phyloP scores from a whole-genome alignment of 1,140 invertebrate genomes.

The Apis dorsata region DNA sequence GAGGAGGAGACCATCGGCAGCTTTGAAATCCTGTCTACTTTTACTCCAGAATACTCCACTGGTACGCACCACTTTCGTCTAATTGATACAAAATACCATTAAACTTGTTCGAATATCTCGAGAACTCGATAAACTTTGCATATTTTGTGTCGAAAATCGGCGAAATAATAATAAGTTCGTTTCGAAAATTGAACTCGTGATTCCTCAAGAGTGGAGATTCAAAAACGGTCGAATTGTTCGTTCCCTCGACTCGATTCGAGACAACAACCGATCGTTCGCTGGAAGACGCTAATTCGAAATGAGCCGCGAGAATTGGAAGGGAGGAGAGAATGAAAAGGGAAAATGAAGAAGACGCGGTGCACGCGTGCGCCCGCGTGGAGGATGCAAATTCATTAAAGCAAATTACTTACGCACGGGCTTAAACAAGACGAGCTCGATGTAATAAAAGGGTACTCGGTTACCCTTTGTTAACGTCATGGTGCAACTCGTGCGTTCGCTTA shows the following conservation, averaged over 20 bases:
- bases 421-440: constrained; percentile 57
- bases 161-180: too few species aligned
- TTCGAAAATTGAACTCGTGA: too few species aligned
- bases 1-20: not conserved
- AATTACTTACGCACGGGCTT: constrained; percentile 64
- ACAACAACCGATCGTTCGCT: too few species aligned
- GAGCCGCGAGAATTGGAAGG: not conserved
- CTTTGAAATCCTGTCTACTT: not conserved
- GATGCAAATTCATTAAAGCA: constrained; percentile 65
- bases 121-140: too few species aligned
- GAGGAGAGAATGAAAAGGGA: not conserved
- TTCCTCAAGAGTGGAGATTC: too few species aligned
- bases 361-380: constrained; percentile 8
- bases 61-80: too few species aligned
- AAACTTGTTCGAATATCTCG: too few species aligned
- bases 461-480: constrained; percentile 70
- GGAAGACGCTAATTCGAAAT: not conserved
- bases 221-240: too few species aligned
- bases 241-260: too few species aligned
- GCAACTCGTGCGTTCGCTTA: constrained; percentile 61
- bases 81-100: too few species aligned
- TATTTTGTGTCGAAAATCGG: too few species aligned
- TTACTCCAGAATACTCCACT: too few species aligned
- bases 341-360: not conserved
- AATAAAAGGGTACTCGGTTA: constrained; percentile 66